Evolutionary conservation across 2,113 vertebrate species (phyloP), one percentile per base, ranked within the genome.

Genomic region (Phaetusa simplex): DNA sequence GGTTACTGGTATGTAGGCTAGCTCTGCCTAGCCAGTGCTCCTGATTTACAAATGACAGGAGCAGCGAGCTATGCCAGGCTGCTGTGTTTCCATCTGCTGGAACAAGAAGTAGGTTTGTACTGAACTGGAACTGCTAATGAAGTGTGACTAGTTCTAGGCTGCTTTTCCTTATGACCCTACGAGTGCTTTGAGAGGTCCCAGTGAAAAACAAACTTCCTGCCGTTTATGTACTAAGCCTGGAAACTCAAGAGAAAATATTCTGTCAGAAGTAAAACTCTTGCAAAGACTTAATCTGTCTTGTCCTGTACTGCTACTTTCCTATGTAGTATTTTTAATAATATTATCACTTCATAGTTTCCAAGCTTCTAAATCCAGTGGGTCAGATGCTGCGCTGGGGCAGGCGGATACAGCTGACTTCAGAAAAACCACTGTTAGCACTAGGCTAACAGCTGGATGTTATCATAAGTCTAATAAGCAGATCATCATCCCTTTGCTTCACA

Each of bases 141-240:
- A 88, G 88, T 93, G 94, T 90, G 91, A 94, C 86, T 73, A 30
- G 70, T 79, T 79, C 77, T 55, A 53, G 34, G 42, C 88, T 94
- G 88, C 88, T 95, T 95, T 96, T 87, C 81, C 91, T 91, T 82
- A 78, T 16, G 73, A 79, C 80, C 77, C 83, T 86, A 12, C 0
- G 9, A 92, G 69, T 9, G 86, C 73, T 92, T 50, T 91, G 83
- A 96, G 97, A 89, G 88, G 65, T 95, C 88, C 88, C 86, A 86
- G 73, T 69, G 93, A 89, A 96, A 96, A 95, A 74, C 73, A 94
- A 91, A 95, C 94, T 95, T 97, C 95, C 97, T 96, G 86, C 47
- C 24, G 0, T 95, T 96, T 95, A 95, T 0, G 6, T 76, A 95
- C 72, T 74, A 43, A 92, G 86, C 65, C 65, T 93, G 88, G 76